Base-by-base conservation (phyloP, 2,797 vertebrate species). In the Pseudomugil gertrudae region DNA sequence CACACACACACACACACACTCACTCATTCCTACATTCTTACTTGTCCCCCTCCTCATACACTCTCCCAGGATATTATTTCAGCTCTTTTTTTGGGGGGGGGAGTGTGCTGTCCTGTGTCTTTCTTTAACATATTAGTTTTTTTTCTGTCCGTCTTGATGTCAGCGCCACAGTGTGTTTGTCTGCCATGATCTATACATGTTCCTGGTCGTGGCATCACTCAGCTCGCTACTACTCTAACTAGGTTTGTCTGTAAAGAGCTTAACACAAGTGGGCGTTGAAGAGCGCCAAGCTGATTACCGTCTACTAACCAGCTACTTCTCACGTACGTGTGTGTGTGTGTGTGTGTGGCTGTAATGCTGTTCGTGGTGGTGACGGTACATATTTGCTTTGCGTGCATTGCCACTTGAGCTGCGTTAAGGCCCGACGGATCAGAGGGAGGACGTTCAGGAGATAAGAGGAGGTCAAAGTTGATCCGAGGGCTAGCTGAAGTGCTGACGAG, bases 191-290 rank as follows among this genome's bases (percentile, higher is more conserved):
- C 40, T 57, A 55, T 54, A 45, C 66, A 56, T 79, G 60, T 77
- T 38, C 26, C 13, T 35, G 60, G 56, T 48, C 17, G 0, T 2
- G 56, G 74, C 83, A 61, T 79, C 48, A 27, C 69, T 87, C 80
- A 71, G 73, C 77, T 9, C 35, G 67, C 78, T 74, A 4, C 74
- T 64, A 43, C 67, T 72, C 76, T 88, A 92, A 92, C 88, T 75
- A 80, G 73, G 85, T 89, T 86, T 80, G 89, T 89, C 85, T 80
- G 74, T 92, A 89, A 92, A 90, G 88, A 90, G 90, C 90, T 93
- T 91, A 92, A 77, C 38, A 61, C 84, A 74, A 45, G 74, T 87
- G 89, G 85, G 81, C 70, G 67, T 73, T 73, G 78, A 83, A 78
- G 84, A 87, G 78, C 74, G 56, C 63, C 91, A 91, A 92, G 89